A percentile compares a stretch with the other conserved stretches of the same genome.
Evolutionary conservation across 2,888 invertebrate species (phyloP).

Genomic region (Ditylenchus weischeri): DNA sequence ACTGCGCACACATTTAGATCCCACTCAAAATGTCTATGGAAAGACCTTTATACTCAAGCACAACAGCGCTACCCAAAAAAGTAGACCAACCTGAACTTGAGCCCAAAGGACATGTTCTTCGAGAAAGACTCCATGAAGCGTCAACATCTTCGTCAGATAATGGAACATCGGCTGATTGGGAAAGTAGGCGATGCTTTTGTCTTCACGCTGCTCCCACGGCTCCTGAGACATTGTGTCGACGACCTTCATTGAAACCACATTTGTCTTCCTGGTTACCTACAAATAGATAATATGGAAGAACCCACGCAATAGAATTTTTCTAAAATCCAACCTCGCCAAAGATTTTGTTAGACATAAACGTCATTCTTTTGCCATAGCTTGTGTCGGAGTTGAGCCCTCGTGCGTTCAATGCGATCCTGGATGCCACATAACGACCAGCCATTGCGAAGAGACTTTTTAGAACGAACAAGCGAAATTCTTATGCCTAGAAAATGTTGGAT

Average conservation of each 20-base stretch:
- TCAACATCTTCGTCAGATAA: slow-evolving; percentile 56
- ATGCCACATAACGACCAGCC: slow-evolving; percentile 10
- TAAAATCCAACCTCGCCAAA: slow-evolving; percentile 32
- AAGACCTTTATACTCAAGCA: too few relatives aligned
- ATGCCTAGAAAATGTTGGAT: too few relatives aligned
- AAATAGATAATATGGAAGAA: too few relatives aligned
- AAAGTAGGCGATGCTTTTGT: slow-evolving; percentile 48
- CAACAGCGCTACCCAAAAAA: background rate
- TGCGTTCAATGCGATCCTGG: background rate
- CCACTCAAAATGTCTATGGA: too few relatives aligned
- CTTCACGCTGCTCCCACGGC: slow-evolving; percentile 49
- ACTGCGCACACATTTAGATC: too few relatives aligned
- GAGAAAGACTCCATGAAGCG: slow-evolving; percentile 54
- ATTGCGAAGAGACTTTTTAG: too few relatives aligned
- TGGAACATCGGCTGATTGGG: slow-evolving; percentile 58
- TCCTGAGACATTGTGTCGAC: slow-evolving; percentile 54
- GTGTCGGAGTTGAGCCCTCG: slow-evolving; percentile 39
- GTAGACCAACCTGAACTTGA: slow-evolving; percentile 40
- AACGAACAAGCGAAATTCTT: too few relatives aligned
- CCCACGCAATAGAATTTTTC: background rate
- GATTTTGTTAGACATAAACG: slow-evolving; percentile 40
- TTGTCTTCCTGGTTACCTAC: slow-evolving; percentile 41
- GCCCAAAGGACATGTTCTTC: slow-evolving; percentile 57
- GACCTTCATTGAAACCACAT: slow-evolving; percentile 45
- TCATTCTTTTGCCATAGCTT: slow-evolving; percentile 54